Evolutionary conservation across 2,113 vertebrate species (phyloP), one percentile per base, ranked within the genome.

Genomic region (Crotalus helleri): DNA sequence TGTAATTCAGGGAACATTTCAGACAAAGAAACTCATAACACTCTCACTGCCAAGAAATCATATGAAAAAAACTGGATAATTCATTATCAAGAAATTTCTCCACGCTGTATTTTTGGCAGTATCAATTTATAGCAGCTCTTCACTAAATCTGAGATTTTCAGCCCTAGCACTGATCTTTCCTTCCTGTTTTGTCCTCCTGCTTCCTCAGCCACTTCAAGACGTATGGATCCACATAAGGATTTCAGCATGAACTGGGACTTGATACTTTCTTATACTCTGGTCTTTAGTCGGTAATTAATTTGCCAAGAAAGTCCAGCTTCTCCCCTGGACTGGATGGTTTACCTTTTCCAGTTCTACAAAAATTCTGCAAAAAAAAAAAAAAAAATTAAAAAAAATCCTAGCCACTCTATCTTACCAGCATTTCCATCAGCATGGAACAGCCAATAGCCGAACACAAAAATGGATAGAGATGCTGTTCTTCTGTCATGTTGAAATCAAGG

Each of bases 391-490:
- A 3, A 61, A 5, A 39, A 55, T 39, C 64, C n/a, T 23, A 90
- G 24, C 23, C 44, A 90, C 33, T 59, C 57, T 23, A 61, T 29
- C 3, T 19, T 90, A 54, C 24, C 39, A 85, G 53, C 23, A 44
- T 53, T 51, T 19, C 51, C 44, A 61, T n/a, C 46, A 69, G 6
- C 23, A 12, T 39, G 10, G 9, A 85, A 12, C 93, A 94, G 93
- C 59, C 93, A 81, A 24, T 95, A 85, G 81, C 91, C 29, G 57
- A 21, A 91, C 87, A 91, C 90, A 93, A 94, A 91, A 91, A 93
- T 94, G 86, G 90, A 94, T 96, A 90, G 93, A 94, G 91, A 81
- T 94, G 93, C 85, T 95, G 92, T 93, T 97, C 93, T 97, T 94
- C 91, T 81, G 64, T 13, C 49, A 94, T 74, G 94, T 87, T 95